A percentile compares a stretch with the other conserved stretches of the same genome.
Evolutionary conservation across 2,113 vertebrate genomes (phyloP).

Genomic region (Amazona vittata): DNA sequence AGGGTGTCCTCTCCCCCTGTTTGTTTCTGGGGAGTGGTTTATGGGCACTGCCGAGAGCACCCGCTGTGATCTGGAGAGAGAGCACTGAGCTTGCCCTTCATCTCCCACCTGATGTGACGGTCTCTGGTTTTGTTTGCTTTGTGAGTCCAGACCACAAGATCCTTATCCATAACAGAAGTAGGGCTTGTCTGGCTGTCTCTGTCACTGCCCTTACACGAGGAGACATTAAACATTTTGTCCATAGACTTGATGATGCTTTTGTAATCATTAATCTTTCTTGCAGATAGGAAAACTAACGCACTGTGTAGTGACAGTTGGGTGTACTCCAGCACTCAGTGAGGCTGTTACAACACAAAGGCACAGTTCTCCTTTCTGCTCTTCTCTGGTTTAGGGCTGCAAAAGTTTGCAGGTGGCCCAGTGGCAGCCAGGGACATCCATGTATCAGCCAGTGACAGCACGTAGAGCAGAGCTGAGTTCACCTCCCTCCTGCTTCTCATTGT

Average conservation of each 20-base stretch:
- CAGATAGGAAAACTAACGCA: not conserved
- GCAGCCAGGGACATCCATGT: not conserved
- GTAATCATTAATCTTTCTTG: not conserved
- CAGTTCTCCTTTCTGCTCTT: not conserved
- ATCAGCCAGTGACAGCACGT: not conserved
- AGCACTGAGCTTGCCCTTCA: not conserved
- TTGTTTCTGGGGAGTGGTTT: slow-evolving; percentile 27
- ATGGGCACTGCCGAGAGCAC: not conserved
- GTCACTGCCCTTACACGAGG: not conserved
- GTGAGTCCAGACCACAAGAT: not conserved
- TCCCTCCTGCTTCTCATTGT: not conserved
- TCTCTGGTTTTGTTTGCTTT: not conserved
- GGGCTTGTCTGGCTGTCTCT: not conserved
- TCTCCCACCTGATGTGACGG: not conserved
- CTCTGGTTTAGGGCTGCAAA: not conserved
- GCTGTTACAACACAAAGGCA: not conserved
- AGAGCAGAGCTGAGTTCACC: not conserved
- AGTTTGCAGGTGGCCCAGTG: not conserved
- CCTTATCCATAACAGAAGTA: not conserved
- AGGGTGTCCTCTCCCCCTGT: not conserved
- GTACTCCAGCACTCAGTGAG: not conserved
- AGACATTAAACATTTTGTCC: not conserved
- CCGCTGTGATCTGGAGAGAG: not conserved
- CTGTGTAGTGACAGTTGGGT: not conserved
- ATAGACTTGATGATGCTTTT: not conserved